phyloP scores from a whole-genome alignment of 1,140 invertebrate species.

The Galendromus occidentalis region DNA sequence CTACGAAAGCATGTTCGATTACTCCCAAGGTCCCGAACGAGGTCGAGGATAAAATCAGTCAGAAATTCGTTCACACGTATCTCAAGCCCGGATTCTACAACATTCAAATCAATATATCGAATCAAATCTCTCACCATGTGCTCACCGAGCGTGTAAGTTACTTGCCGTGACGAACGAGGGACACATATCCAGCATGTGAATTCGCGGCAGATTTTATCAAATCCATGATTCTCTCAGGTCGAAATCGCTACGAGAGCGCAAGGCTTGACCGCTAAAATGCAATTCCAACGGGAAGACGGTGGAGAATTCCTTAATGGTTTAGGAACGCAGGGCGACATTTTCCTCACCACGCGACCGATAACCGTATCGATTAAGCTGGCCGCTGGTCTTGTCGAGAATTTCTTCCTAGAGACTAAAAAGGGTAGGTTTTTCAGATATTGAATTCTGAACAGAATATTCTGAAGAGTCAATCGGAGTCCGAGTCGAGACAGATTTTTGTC shows the following conservation, averaged over 20 bases:
- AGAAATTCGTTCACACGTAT: conserved; percentile 20
- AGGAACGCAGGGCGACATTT: conserved; percentile 17
- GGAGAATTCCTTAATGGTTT: conserved; percentile 17
- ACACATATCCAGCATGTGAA: no score
- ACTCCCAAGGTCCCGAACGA: not conserved
- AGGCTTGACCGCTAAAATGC: conserved; percentile 17
- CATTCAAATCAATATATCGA: conserved; percentile 20
- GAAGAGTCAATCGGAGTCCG: no score
- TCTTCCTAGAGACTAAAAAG: conserved; percentile 5
- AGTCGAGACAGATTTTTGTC: no score
- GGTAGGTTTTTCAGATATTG: not conserved
- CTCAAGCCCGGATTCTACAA: conserved; percentile 20
- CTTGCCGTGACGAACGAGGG: not conserved
- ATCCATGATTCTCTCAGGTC: conserved; percentile 15
- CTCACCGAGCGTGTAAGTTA: conserved; percentile 18
- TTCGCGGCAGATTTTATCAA: no score
- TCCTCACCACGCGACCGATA: conserved; percentile 17
- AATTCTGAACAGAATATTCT: no score
- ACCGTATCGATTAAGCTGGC: conserved; percentile 17
- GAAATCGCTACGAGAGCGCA: conserved; percentile 16
- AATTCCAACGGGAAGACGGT: conserved; percentile 16
- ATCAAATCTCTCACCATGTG: conserved; percentile 19
- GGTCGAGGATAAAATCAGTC: conserved; percentile 4
- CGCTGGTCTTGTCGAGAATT: conserved; percentile 14
- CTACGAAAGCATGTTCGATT: no score